These are phyloP conservation scores for Stenolophus ochropezus DNA, from an alignment of 2,888 invertebrate species.

Conservation along the genomic window DNA sequence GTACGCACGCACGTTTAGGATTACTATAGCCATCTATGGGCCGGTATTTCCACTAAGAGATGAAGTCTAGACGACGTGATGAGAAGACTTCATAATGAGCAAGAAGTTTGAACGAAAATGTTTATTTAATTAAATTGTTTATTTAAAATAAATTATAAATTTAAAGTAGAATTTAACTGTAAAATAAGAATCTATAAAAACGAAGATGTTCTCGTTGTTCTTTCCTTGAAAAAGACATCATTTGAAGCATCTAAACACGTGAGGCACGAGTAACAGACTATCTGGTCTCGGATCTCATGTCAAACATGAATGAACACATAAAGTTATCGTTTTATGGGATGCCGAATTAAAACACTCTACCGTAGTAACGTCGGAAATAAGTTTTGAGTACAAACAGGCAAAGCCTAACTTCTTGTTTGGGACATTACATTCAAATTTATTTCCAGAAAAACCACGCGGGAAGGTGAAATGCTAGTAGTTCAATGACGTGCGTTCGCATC, in stretches of 20 bases:
- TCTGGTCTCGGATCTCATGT: conserved; percentile 52
- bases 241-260: conserved; percentile 15
- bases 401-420: background rate
- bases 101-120: too few species aligned
- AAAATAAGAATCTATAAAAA: background rate
- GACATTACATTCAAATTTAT: conserved; percentile 22
- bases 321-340: conserved; percentile 57
- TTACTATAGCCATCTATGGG: conserved; percentile 48
- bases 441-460: background rate
- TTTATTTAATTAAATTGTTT: too few species aligned
- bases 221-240: conserved; percentile 1
- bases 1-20: conserved; percentile 40
- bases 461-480: conserved; percentile 27
- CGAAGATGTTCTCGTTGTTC: background rate
- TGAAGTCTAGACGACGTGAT: background rate
- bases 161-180: background rate
- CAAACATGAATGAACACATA: conserved; percentile 57
- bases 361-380: conserved; percentile 54
- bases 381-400: conserved; percentile 39
- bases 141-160: too few species aligned
- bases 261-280: conserved; percentile 14
- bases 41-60: conserved; percentile 14
- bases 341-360: conserved; percentile 56
- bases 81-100: background rate
- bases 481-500: conserved; percentile 34